Evolutionary conservation across 1,140 invertebrate species (phyloP).

Genomic region (Drosophila cardini): DNA sequence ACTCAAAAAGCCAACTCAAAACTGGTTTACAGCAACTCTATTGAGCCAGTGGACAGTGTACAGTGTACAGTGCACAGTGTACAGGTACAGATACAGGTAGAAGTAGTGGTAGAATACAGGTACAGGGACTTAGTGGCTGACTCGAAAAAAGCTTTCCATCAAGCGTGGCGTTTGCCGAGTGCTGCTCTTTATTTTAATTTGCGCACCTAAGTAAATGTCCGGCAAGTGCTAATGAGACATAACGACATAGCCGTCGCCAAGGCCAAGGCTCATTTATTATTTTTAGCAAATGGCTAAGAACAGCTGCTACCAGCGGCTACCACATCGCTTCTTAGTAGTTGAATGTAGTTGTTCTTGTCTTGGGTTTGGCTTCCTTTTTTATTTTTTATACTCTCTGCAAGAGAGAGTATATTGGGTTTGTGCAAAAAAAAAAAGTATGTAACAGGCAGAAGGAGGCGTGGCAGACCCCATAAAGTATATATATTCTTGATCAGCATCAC

Average conservation of each 20-base stretch:
- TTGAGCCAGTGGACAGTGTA: no score
- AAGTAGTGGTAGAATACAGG: neutral
- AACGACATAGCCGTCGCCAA: slow-evolving; percentile 72
- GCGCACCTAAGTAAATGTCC: slow-evolving; percentile 62
- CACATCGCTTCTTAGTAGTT: neutral
- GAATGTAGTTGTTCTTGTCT: neutral
- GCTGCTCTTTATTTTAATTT: slow-evolving; percentile 77
- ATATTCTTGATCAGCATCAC: no score
- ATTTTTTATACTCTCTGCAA: no score
- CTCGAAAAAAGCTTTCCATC: slow-evolving; percentile 42
- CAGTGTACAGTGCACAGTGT: no score
- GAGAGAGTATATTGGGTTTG: no score
- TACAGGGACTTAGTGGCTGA: slow-evolving; percentile 1
- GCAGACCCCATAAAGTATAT: no score
- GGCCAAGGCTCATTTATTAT: slow-evolving; percentile 75
- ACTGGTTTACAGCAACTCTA: slow-evolving; percentile 50
- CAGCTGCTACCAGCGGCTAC: slow-evolving; percentile 28
- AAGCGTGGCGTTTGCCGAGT: slow-evolving; percentile 14
- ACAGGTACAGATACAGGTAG: neutral
- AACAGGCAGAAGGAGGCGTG: no score
- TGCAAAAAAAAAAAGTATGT: no score
- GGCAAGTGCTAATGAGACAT: slow-evolving; percentile 77
- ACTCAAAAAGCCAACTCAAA: slow-evolving; percentile 30
- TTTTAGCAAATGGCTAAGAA: slow-evolving; percentile 37
- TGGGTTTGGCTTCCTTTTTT: neutral